These are phyloP conservation scores for Paraplagusia blochii DNA, from an alignment of 2,113 vertebrate genomes.

Conservation along the genomic window DNA sequence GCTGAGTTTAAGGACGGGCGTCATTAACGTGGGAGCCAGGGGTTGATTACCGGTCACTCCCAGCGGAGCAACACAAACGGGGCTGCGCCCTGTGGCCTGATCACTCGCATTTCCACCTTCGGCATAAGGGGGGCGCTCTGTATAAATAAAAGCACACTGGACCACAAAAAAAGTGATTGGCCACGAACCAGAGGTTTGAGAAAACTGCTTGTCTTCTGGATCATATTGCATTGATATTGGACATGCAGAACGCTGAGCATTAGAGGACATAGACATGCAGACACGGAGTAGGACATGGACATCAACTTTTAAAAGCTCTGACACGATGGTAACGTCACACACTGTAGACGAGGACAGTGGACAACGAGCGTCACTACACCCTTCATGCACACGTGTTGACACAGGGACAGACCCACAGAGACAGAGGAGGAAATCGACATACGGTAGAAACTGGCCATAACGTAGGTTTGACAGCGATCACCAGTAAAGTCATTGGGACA, in stretches of 20 bases:
- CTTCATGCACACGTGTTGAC: conserved; percentile 66
- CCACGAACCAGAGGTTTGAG: neutral
- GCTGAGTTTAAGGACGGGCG: too few relatives aligned
- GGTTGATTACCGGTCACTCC: too few relatives aligned
- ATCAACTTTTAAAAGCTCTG: conserved; percentile 23
- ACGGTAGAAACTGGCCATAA: conserved; percentile 99
- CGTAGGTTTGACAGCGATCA: conserved; percentile 99
- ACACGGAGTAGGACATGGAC: conserved; percentile 48
- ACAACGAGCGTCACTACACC: conserved; percentile 37
- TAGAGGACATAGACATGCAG: conserved; percentile 48
- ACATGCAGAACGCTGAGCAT: conserved; percentile 44
- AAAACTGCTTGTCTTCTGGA: too few relatives aligned
- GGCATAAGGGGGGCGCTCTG: too few relatives aligned
- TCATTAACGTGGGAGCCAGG: too few relatives aligned
- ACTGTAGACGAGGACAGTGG: conserved; percentile 33
- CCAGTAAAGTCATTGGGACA: conserved; percentile 99
- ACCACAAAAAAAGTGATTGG: too few relatives aligned
- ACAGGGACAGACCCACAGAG: conserved; percentile 75
- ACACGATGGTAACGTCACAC: conserved; percentile 34
- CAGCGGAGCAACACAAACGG: too few relatives aligned
- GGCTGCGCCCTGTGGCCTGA: too few relatives aligned
- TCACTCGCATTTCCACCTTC: too few relatives aligned
- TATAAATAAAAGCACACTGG: too few relatives aligned
- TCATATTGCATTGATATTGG: too few relatives aligned
- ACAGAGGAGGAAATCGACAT: conserved; percentile 95